phyloP scores from a whole-genome alignment of 2,797 vertebrate genomes.

The Pygocentrus nattereri region DNA sequence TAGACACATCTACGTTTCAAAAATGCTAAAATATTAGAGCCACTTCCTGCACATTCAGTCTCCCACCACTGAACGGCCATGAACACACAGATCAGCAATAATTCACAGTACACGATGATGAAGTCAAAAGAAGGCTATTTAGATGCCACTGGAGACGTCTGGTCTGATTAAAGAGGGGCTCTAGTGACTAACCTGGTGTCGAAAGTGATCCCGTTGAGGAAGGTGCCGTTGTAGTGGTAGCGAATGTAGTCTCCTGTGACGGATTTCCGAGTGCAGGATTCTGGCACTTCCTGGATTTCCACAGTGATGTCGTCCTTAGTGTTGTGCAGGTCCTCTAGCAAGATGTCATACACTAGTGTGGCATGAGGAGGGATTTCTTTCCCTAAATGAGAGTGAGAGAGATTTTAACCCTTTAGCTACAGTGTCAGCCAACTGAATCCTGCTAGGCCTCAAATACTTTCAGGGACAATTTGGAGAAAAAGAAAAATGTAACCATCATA shows the following conservation, averaged over 20 bases:
- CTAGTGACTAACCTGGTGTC: slow-evolving; percentile 89
- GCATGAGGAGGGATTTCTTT: slow-evolving; percentile 89
- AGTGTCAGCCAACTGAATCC: no score
- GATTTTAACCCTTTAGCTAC: neutral
- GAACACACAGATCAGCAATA: neutral
- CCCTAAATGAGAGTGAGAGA: slow-evolving; percentile 72
- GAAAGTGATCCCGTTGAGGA: slow-evolving; percentile 89
- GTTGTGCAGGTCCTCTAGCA: slow-evolving; percentile 92
- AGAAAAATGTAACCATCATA: no score
- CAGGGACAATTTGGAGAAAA: no score
- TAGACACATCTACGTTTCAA: no score
- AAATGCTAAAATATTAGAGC: no score
- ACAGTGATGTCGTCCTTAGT: slow-evolving; percentile 87
- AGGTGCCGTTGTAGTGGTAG: slow-evolving; percentile 95
- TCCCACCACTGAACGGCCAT: no score
- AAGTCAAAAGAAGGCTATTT: no score
- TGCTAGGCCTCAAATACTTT: no score
- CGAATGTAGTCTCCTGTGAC: slow-evolving; percentile 90
- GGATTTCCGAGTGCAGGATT: slow-evolving; percentile 82
- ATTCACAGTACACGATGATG: neutral
- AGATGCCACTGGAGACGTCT: no score
- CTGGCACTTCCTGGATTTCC: slow-evolving; percentile 83
- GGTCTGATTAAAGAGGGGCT: neutral
- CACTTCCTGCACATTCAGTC: no score
- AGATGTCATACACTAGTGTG: slow-evolving; percentile 87